Evolutionary conservation across 2,888 invertebrate genomes (phyloP), one percentile per base, ranked within the genome.

Genomic region (Drosophila testacea): DNA sequence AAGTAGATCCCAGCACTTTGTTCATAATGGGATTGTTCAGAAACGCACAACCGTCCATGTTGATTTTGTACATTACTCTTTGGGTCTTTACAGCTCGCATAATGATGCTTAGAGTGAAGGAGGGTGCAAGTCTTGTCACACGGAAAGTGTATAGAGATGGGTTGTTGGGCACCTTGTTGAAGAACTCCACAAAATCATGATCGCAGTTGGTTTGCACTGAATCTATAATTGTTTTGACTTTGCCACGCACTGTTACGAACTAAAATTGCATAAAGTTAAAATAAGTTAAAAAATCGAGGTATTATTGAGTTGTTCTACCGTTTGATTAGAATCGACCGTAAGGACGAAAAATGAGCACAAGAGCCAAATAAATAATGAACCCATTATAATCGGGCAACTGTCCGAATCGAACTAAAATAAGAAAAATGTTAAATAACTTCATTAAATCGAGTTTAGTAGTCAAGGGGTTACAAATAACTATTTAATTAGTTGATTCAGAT

Each of bases 41-140:
- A 36, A 81, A 78, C 6, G 39, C 7, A 9, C 81, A 78, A 9
- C 78, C 69, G 36, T 81, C 55, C 5, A 78, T 1, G 0, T 32
- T 11, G 0, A 81, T 13, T 6, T 51, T 65, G 11, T 54, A 73
- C 56, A 78, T 13, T 0, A 63, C 13, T 0, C 38, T 42, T 10
- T 66, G 48, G 0, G 55, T 65, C 2, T 7, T 44, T 0, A 22
- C 1, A 2, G 47, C 16, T 0, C 60, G 46, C 16, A 63, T 36
- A 0, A 6, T 10, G 0, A 81, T 13, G 36, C 9, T 61, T 0
- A 69, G 47, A 0, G n/a, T 30, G 5, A 78, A 73, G 3, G 11
- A 1, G 1, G 32, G 4, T 0, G 57, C 32, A 1, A 39, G 4
- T 7, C 77, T 73, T 0, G 32, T 34, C 4, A 77, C 66, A 0